Evolutionary conservation across 2,797 vertebrate species (phyloP), one percentile per base, ranked within the genome.

Genomic region (Pseudochromis fuscus): DNA sequence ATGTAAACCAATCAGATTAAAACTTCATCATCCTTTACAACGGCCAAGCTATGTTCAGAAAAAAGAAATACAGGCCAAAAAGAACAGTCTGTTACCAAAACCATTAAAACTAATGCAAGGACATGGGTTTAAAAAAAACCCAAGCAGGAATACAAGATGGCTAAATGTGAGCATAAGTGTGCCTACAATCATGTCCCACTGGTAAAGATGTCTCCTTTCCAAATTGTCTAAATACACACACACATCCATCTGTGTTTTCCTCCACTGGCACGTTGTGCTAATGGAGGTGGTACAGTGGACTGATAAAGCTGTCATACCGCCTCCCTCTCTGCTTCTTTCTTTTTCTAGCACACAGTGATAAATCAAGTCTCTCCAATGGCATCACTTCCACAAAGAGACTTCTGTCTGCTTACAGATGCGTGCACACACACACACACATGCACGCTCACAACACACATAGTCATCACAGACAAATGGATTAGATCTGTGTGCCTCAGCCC

Each of bases 271-370:
- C 7, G 0, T 48, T 66, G 78, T 58, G 50, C 75, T 88, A 79
- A 87, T 89, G 65, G 82, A 82, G 59, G 66, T 85, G 77, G 63
- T 84, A 78, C 53, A 69, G 67, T 28, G 64, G 61, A 67, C 76
- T 81, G 80, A 88, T 87, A 83, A 85, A 84, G 71, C 79, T 77
- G 75, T 86, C 85, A 81, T 44, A 51, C 57, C 5, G 25, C 56
- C 67, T 71, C 44, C 37, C 58, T 64, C 69, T 51, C 64, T 70
- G 72, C 46, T 68, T 44, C 58, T 51, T 24, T 73, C 68, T 61
- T 52, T 67, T 62, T 68, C 62, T 55, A 71, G 70, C 72, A 73
- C 55, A 28, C 30, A 67, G 56, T 33, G 69, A 83, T 87, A 83
- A 81, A 84, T 83, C 77, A 84, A 77, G 59, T 72, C 64, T 86